Percentiles rank a stretch among this genome's conserved stretches.
These are phyloP conservation scores for Ptiloglossa arizonensis DNA, from an alignment of 1,140 invertebrate genomes.

Conservation along the genomic window DNA sequence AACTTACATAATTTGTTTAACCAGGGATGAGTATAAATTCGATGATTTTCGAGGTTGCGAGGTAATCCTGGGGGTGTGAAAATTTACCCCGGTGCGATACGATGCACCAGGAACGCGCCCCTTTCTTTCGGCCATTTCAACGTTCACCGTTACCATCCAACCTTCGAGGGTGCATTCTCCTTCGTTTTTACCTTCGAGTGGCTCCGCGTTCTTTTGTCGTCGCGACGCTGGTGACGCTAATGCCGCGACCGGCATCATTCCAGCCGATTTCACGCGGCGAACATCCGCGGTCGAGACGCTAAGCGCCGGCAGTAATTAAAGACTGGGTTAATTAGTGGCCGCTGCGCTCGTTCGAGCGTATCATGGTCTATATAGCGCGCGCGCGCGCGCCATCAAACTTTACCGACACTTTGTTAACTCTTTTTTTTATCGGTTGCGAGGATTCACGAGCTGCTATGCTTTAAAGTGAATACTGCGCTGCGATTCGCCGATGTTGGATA, in stretches of 20 bases:
- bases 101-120: too few species aligned
- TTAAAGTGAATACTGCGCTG: not conserved
- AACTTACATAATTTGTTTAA: too few species aligned
- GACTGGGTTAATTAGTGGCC: constrained; percentile 50
- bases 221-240: constrained; percentile 2
- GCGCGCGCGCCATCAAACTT: constrained; percentile 29
- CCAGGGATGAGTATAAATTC: too few species aligned
- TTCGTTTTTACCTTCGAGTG: constrained; percentile 8
- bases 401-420: not conserved
- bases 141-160: too few species aligned
- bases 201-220: constrained; percentile 31
- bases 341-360: constrained; percentile 30
- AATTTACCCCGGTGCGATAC: too few species aligned
- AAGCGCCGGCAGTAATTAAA: constrained; percentile 52
- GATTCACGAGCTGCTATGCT: constrained; percentile 1
- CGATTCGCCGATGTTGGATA: constrained; percentile 25
- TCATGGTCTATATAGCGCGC: constrained; percentile 11
- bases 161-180: not conserved
- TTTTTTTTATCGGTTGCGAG: not conserved
- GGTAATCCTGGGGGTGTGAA: too few species aligned
- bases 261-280: constrained; percentile 49
- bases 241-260: constrained; percentile 37
- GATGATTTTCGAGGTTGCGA: too few species aligned
- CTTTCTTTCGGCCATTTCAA: too few species aligned
- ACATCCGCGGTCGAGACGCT: constrained; percentile 44